phyloP scores from a whole-genome alignment of 2,888 invertebrate species.

The Pterobdella sp. region DNA sequence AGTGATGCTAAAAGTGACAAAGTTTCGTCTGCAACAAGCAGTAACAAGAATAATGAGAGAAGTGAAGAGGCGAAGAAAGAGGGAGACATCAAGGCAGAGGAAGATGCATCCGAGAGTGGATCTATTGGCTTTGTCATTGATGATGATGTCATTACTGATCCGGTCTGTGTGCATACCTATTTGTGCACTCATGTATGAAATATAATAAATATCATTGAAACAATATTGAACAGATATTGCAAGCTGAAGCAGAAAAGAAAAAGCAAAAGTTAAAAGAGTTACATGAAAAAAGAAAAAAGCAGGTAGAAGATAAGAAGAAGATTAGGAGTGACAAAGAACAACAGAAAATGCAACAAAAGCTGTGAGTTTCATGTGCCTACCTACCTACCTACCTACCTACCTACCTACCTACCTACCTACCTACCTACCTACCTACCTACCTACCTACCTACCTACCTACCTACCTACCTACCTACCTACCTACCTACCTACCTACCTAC shows the following conservation, averaged over 20 bases:
- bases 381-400: slow-evolving; percentile 20
- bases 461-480: slow-evolving; percentile 20
- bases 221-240: slow-evolving; percentile 27
- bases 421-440: slow-evolving; percentile 20
- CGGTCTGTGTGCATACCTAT: background rate
- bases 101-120: slow-evolving; percentile 11
- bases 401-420: slow-evolving; percentile 20
- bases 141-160: background rate
- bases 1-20: background rate
- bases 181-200: background rate
- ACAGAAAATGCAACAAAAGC: background rate
- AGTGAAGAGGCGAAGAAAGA: background rate
- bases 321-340: background rate
- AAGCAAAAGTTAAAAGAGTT: slow-evolving; percentile 62
- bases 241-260: slow-evolving; percentile 36
- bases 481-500: slow-evolving; percentile 20
- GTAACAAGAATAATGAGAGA: slow-evolving; percentile 2
- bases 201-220: too few species aligned
- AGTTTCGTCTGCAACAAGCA: background rate
- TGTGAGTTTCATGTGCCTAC: background rate
- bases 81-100: slow-evolving; percentile 4
- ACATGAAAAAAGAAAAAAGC: slow-evolving; percentile 71
- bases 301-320: slow-evolving; percentile 8
- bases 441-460: slow-evolving; percentile 20
- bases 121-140: slow-evolving; percentile 57